phyloP scores from a whole-genome alignment of 2,888 invertebrate genomes.

The Pollenia amentaria region DNA sequence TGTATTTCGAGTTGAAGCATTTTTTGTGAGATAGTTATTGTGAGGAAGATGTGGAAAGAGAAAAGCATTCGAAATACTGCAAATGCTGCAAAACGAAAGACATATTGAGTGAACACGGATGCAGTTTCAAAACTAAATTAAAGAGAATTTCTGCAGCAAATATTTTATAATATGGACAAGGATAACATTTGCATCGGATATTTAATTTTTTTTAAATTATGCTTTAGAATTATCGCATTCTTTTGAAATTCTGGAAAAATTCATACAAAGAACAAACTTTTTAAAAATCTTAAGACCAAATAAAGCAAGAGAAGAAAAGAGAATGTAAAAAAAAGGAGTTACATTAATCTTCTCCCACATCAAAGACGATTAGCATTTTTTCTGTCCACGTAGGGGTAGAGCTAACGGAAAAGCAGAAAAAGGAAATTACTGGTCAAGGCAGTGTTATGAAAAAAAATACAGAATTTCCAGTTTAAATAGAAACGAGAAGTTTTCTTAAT shows the following conservation, averaged over 20 bases:
- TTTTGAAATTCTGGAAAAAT: background rate
- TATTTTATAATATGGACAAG: too few relatives aligned
- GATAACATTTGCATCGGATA: too few relatives aligned
- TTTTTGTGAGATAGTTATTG: too few relatives aligned
- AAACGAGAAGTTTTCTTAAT: background rate
- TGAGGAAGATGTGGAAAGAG: too few relatives aligned
- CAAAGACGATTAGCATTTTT: slow-evolving; percentile 35
- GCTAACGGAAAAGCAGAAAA: background rate
- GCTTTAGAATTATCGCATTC: background rate
- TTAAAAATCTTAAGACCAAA: background rate
- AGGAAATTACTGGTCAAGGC: slow-evolving; percentile 43
- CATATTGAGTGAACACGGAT: too few relatives aligned
- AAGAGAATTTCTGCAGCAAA: too few relatives aligned
- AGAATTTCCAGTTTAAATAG: background rate
- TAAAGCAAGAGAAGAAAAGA: background rate
- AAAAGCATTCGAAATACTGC: too few relatives aligned
- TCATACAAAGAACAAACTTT: background rate
- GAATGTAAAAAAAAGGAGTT: background rate
- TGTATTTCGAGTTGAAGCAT: too few relatives aligned
- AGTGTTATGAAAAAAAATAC: slow-evolving; percentile 23
- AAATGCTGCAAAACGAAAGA: too few relatives aligned
- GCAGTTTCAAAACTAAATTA: too few relatives aligned
- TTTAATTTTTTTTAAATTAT: background rate
- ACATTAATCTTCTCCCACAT: background rate
- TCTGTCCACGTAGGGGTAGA: too few relatives aligned